Evolutionary conservation across 2,888 invertebrate species (phyloP).

Genomic region (Microplitis manilae): DNA sequence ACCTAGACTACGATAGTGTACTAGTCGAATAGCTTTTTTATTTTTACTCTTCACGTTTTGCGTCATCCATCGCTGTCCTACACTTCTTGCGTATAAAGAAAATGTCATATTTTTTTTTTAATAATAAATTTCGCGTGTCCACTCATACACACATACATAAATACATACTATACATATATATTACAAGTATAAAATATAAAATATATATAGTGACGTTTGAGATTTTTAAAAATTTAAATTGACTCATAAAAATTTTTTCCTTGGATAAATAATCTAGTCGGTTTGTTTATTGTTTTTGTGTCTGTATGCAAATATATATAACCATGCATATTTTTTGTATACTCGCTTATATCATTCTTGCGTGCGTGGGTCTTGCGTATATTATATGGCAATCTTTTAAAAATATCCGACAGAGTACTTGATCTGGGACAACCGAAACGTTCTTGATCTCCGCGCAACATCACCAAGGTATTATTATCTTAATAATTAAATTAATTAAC

Average conservation of each 20-base stretch:
- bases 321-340: background rate
- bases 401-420: slow-evolving; percentile 64
- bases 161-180: too few species aligned
- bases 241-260: too few species aligned
- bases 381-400: slow-evolving; percentile 58
- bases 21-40: slow-evolving; percentile 47
- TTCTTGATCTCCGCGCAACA: slow-evolving; percentile 52
- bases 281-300: too few species aligned
- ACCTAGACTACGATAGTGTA: slow-evolving; percentile 65
- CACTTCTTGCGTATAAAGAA: background rate
- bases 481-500: slow-evolving; percentile 11
- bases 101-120: too few species aligned
- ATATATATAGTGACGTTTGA: too few species aligned
- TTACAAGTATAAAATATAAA: too few species aligned
- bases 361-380: slow-evolving; percentile 39
- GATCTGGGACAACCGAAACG: slow-evolving; percentile 69
- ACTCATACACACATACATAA: too few species aligned
- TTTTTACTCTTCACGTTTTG: slow-evolving; percentile 31
- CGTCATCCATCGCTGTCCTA: slow-evolving; percentile 25
- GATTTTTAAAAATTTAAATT: too few species aligned
- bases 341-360: slow-evolving; percentile 18
- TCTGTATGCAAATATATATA: background rate
- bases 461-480: slow-evolving; percentile 8
- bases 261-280: too few species aligned
- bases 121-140: too few species aligned